Conservation (phyloP, 2,797 vertebrate species). For the Ara ararauna region DNA sequence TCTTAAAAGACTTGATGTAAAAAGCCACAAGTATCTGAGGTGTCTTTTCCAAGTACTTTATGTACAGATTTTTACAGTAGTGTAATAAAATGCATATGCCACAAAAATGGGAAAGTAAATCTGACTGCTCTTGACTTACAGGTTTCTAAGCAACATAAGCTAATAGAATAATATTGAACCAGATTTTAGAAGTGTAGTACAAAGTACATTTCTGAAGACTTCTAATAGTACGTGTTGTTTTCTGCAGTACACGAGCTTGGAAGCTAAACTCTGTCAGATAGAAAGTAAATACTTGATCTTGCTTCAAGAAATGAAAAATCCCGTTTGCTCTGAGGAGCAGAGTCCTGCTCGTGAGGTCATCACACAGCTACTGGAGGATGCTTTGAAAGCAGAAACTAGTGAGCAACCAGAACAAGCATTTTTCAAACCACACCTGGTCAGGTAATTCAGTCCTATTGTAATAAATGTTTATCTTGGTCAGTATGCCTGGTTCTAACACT, state of each 20-base stretch:
- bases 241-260: constrained; percentile 88
- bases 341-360: constrained; percentile 88
- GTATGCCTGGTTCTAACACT: neutral
- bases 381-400: constrained; percentile 86
- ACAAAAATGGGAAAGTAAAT: neutral
- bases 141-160: neutral
- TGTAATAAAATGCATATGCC: neutral
- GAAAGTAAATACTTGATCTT: constrained; percentile 97
- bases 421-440: constrained; percentile 90
- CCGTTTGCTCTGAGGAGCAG: constrained; percentile 89
- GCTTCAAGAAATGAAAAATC: constrained; percentile 93
- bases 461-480: neutral
- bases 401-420: constrained; percentile 88
- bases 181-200: neutral
- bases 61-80: neutral
- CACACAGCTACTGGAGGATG: constrained; percentile 91
- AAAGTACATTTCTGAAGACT: neutral
- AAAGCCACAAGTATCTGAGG: neutral
- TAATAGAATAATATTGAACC: neutral
- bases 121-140: neutral
- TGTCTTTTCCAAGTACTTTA: neutral
- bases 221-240: neutral
- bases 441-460: constrained; percentile 75
- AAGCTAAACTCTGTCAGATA: constrained; percentile 95
- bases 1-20: neutral